Conservation (phyloP, 1,140 invertebrate species). For the Littorina saxatilis region DNA sequence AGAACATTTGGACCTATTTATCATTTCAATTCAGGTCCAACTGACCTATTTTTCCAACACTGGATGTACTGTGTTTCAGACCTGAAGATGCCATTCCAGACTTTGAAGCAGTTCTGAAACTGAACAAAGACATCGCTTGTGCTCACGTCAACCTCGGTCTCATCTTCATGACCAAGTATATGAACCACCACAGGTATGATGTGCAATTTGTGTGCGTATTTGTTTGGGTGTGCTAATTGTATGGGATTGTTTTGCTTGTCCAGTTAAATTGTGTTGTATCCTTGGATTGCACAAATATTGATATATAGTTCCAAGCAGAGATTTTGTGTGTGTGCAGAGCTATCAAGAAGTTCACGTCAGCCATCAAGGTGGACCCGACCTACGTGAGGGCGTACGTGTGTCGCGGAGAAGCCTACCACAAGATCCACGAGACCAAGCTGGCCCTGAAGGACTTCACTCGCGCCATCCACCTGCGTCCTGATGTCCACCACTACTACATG, state of each 20-base stretch:
- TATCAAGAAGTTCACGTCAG: slow-evolving; percentile 73
- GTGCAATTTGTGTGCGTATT: background rate
- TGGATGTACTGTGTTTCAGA: slow-evolving; percentile 51
- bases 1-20: too few relatives aligned
- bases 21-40: too few relatives aligned
- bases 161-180: slow-evolving; percentile 72
- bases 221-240: too few relatives aligned
- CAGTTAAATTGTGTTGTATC: too few relatives aligned
- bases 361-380: slow-evolving; percentile 74
- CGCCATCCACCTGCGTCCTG: slow-evolving; percentile 72
- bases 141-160: slow-evolving; percentile 74
- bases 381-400: slow-evolving; percentile 75
- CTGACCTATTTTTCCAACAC: too few relatives aligned
- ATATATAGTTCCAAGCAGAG: too few relatives aligned
- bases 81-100: slow-evolving; percentile 74
- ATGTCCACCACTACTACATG: slow-evolving; percentile 73
- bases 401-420: slow-evolving; percentile 71
- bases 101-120: slow-evolving; percentile 74
- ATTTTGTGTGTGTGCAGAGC: slow-evolving; percentile 66
- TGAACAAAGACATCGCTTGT: slow-evolving; percentile 72
- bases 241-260: too few relatives aligned
- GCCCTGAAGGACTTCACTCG: slow-evolving; percentile 73
- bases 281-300: too few relatives aligned
- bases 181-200: slow-evolving; percentile 70
- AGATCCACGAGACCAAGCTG: slow-evolving; percentile 72